A percentile compares a stretch with the other conserved stretches of the same genome.
These are phyloP conservation scores for Aurelia aurita complex sp. Pacific DNA, from an alignment of 30 jellyfish, hydroid and myxozoan species.

Conservation along the genomic window DNA sequence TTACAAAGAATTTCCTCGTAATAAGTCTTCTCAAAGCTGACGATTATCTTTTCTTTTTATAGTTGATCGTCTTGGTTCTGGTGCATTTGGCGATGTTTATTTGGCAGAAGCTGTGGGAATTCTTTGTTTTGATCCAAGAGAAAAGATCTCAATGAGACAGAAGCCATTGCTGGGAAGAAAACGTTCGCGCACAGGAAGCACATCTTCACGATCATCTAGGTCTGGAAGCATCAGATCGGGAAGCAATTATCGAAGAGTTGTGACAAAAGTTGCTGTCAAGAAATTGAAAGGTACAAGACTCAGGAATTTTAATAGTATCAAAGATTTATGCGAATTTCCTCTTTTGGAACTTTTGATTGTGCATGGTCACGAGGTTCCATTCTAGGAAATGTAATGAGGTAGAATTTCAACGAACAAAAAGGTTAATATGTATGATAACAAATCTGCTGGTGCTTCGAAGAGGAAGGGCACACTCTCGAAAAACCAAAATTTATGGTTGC, in stretches of 20 bases:
- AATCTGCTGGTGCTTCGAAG: too few species aligned
- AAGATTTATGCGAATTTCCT: too few species aligned
- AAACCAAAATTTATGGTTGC: too few species aligned
- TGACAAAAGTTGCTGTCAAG: conserved; percentile 90
- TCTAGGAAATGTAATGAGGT: too few species aligned
- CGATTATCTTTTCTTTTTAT: not conserved
- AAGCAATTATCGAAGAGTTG: conserved; percentile 64
- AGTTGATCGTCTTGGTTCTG: conserved; percentile 93
- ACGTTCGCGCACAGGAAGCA: conserved; percentile 79
- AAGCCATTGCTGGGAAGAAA: conserved; percentile 75
- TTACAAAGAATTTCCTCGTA: too few species aligned
- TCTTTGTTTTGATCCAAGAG: conserved; percentile 79
- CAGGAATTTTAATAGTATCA: not conserved
- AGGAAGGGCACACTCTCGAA: too few species aligned
- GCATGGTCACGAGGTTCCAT: too few species aligned
- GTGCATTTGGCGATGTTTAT: conserved; percentile 97
- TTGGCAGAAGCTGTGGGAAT: conserved; percentile 97
- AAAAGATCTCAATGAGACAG: conserved; percentile 80
- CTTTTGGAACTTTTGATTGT: too few species aligned
- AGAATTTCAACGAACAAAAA: too few species aligned
- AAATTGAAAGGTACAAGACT: conserved; percentile 86
- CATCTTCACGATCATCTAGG: conserved; percentile 26
- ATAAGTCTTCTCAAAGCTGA: too few species aligned
- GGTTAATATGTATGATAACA: too few species aligned
- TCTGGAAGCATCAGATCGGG: conserved; percentile 28